Conservation (phyloP, 2,797 vertebrate genomes). For the Remorina albescens region DNA sequence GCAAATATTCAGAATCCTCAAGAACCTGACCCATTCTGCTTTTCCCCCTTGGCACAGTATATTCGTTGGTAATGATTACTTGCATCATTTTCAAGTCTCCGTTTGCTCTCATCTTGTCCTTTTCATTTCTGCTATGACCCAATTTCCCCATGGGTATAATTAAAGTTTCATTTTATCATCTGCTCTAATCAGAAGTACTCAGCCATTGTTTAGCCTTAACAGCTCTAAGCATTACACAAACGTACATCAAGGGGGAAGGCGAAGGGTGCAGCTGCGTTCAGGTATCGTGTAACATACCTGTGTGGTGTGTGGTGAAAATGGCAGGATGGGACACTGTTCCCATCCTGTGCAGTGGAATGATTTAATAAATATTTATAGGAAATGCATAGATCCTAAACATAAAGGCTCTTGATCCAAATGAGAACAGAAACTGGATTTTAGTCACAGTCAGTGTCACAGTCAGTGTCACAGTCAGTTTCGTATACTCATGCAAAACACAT, state of each 20-base stretch:
- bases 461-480: conserved; percentile 22
- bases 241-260: not conserved
- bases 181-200: conserved; percentile 59
- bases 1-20: not conserved
- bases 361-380: conserved; percentile 64
- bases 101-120: conserved; percentile 41
- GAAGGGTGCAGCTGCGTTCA: not conserved
- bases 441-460: conserved; percentile 29
- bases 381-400: conserved; percentile 37
- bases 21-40: not conserved
- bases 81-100: conserved; percentile 46
- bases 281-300: not conserved
- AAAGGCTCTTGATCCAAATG: conserved; percentile 32
- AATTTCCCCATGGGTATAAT: conserved; percentile 61
- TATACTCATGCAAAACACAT: conserved; percentile 6
- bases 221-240: conserved; percentile 32
- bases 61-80: conserved; percentile 52
- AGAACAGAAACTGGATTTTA: conserved; percentile 53
- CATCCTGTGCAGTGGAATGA: conserved; percentile 36
- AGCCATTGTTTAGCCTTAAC: conserved; percentile 52
- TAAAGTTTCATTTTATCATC: conserved; percentile 70
- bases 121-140: conserved; percentile 47
- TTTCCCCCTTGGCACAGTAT: conserved; percentile 11
- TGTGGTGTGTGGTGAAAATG: not conserved
- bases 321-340: conserved; percentile 7